phyloP scores from a whole-genome alignment of 2,888 invertebrate species.

The Drosophila merina region DNA sequence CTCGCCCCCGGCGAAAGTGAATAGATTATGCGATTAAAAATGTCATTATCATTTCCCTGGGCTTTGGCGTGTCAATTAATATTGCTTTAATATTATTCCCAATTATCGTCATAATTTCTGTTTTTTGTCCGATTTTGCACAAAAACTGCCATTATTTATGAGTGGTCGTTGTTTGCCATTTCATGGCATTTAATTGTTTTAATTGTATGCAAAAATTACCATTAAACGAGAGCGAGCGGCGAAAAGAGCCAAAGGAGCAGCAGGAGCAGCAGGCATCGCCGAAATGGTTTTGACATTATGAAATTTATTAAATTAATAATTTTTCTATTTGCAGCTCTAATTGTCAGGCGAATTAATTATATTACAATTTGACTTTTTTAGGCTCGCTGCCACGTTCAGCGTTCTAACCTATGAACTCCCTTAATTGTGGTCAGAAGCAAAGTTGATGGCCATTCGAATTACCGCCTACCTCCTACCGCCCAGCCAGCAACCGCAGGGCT shows the following conservation, averaged over 20 bases:
- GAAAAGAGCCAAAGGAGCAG: conserved; percentile 23
- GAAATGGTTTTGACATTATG: conserved; percentile 57
- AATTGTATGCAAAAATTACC: conserved; percentile 60
- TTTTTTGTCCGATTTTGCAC: conserved; percentile 21
- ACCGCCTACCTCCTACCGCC: conserved; percentile 30
- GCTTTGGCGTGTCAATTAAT: conserved; percentile 52
- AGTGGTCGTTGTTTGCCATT: conserved; percentile 43
- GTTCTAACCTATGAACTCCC: conserved; percentile 23
- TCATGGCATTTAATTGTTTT: conserved; percentile 73
- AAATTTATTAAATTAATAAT: conserved; percentile 68
- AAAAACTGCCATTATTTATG: conserved; percentile 65
- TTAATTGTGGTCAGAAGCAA: conserved; percentile 26
- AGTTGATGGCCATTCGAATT: conserved; percentile 54
- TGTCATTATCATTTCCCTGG: conserved; percentile 46
- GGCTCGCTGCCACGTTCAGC: conserved; percentile 9
- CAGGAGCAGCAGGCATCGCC: conserved; percentile 8
- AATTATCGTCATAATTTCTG: conserved; percentile 55
- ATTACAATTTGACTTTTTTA: conserved; percentile 36
- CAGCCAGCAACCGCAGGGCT: conserved; percentile 35
- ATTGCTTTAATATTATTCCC: conserved; percentile 54
- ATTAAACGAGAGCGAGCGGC: conserved; percentile 58
- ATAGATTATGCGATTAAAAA: conserved; percentile 51
- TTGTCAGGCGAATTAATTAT: conserved; percentile 56
- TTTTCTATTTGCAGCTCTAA: conserved; percentile 34
- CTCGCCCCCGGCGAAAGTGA: conserved; percentile 14